Percentiles rank a stretch among this genome's conserved stretches.
Conservation (phyloP, 2,888 invertebrate genomes). For the Philereme transversata region DNA sequence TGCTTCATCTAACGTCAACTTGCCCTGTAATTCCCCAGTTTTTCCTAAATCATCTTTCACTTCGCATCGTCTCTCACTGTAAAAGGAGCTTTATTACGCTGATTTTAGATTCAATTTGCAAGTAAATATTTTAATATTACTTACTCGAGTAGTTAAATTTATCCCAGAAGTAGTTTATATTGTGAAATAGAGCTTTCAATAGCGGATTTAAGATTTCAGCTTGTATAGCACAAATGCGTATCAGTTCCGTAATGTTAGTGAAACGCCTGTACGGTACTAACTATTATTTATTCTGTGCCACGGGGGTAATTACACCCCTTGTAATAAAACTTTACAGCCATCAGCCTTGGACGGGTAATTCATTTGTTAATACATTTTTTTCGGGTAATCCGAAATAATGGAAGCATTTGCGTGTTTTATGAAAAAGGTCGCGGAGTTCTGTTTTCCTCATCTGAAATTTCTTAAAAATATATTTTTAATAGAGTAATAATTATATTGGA, state of each 20-base stretch:
- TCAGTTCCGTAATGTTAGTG: too few species aligned
- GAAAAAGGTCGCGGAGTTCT: slow-evolving; percentile 8
- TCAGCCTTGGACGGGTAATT: slow-evolving; percentile 19
- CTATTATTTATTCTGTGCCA: slow-evolving; percentile 2
- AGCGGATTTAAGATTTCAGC: too few species aligned
- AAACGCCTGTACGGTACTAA: neutral
- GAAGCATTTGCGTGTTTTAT: slow-evolving; percentile 22
- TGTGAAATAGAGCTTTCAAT: too few species aligned
- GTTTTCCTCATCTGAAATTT: too few species aligned
- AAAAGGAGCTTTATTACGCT: neutral
- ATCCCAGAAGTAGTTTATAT: too few species aligned
- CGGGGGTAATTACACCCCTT: slow-evolving; percentile 23
- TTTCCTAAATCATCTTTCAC: slow-evolving; percentile 14
- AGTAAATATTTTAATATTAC: too few species aligned
- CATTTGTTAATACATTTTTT: slow-evolving; percentile 24
- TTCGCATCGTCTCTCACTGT: neutral
- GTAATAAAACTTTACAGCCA: slow-evolving; percentile 30
- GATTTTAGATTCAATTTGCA: too few species aligned
- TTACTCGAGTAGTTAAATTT: too few species aligned
- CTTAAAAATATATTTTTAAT: too few species aligned
- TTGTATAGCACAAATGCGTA: too few species aligned
- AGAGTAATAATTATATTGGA: too few species aligned
- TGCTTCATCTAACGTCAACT: slow-evolving; percentile 27
- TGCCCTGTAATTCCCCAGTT: slow-evolving; percentile 32
- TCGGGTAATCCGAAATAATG: slow-evolving; percentile 26